phyloP scores from a whole-genome alignment of 2,113 vertebrate species.

The Urocynchramus pylzowi region DNA sequence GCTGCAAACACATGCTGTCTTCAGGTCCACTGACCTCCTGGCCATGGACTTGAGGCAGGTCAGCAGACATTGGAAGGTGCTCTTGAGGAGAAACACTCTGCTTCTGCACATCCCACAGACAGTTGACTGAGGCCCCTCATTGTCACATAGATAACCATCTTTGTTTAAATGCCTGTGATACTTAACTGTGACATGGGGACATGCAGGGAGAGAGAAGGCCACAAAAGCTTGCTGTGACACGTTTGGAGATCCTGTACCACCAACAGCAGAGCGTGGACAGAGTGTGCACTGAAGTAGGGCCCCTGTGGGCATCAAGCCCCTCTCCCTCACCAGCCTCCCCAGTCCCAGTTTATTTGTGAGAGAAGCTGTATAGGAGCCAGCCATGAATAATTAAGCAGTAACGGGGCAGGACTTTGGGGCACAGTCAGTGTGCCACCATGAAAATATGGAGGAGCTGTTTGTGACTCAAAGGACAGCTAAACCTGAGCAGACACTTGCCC shows the following conservation, averaged over 20 bases:
- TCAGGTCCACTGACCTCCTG: neutral
- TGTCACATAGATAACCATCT: neutral
- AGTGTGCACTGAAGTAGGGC: neutral
- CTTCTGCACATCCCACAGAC: neutral
- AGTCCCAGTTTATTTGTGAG: neutral
- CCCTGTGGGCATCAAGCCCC: accelerated
- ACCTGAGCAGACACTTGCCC: neutral
- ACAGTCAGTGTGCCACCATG: neutral
- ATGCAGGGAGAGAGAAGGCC: neutral
- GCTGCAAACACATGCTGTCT: neutral
- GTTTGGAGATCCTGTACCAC: neutral
- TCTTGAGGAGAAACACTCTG: neutral
- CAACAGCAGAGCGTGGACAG: neutral
- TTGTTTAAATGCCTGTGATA: neutral
- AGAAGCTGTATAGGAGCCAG: neutral
- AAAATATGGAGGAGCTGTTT: neutral
- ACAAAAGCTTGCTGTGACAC: neutral
- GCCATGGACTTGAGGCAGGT: neutral
- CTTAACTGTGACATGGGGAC: neutral
- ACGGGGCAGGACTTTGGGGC: neutral
- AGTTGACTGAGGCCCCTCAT: neutral
- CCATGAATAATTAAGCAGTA: neutral
- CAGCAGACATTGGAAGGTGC: neutral
- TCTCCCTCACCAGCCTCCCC: neutral
- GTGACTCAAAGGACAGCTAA: neutral